Evolutionary conservation across 2,113 vertebrate species (phyloP), one percentile per base, ranked within the genome.

Genomic region (Rissa tridactyla): DNA sequence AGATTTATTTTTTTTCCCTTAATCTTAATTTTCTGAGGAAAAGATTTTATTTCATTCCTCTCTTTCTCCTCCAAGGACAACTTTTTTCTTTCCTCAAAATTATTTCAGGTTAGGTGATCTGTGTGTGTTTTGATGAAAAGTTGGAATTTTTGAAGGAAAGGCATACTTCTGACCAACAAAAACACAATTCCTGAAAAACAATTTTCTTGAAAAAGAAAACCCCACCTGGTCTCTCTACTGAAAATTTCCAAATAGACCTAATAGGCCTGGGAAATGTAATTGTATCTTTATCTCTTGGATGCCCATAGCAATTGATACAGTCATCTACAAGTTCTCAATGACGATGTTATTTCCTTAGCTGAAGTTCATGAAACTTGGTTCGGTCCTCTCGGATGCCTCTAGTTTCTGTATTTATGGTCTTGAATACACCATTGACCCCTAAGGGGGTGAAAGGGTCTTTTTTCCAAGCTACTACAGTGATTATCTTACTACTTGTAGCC

Each of bases 171-270:
- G 1, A 66, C 34, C 26, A 86, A 75, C 3, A 77, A 62, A 81
- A 86, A 1, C 8, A 32, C 6, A 57, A 40, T 55, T 86, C 3
- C 6, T 61, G 15, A 57, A 54, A 16, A 5, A 1, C 4, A 27
- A 1, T 66, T 60, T 85, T 76, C 3, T 68, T 57, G 32, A 49
- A 64, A 66, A 82, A 62, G 3, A 57, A 78, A 64, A 6, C 0
- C 1, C 8, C 5, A 38, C 5, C 5, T 1, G 2, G 2, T 38
- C 8, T 65, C 34, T 70, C 34, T 70, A 25, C 6, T 58, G 46
- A 70, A 82, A 71, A 73, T 65, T 84, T 84, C 27, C 26, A 47
- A 62, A 57, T 27, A 12, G 12, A 34, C 8, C 3, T 68, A 6
- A n/a, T 2, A 49, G 25, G 6, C 17, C 30, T 73, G 23, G 36